Base-by-base conservation (phyloP, 2,113 vertebrate species). In the Hypocryptadius cinnamomeus region DNA sequence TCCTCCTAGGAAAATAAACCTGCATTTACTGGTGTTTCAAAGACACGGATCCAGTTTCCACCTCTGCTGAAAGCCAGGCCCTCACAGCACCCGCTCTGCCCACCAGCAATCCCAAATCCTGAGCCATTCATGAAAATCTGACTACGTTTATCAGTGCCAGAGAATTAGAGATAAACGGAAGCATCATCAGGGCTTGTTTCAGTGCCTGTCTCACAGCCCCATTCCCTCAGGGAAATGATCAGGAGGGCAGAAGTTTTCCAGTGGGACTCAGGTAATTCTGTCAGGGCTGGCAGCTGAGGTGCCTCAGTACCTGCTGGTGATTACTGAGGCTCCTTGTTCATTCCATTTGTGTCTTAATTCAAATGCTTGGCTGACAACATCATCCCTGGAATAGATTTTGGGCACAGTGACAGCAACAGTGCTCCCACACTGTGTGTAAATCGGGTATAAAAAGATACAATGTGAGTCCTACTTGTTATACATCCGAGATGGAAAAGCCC, bases 111-210 rank as follows among this genome's bases (percentile, higher is more conserved):
- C 50, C n/a, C 53, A 65, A 13, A 35, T 15, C 40, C 8, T 33
- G 14, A 22, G 54, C 37, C 31, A 8, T 15, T 48, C 19, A 24
- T 53, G 83, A 33, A 86, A 87, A 51, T 2, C 3, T 15, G 5
- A 0, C 3, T 18, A 1, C 14, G 6, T 69, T 69, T 72, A 13
- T 35, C 0, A 0, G 9, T 59, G 64, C 64, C 54, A 35, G 44
- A 57, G 37, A 47, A 8, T 16, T 7, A 3, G 30, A 44, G 59
- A n/a, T 5, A 24, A 73, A 6, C 72, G 9, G 63, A 19, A 44
- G 33, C 31, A 28, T 2, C 31, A 28, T 2, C 37, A 23, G 77
- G 35, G 33, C 2, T 5, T 18, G 22, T 37, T 53, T 6, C 25
- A 7, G 28, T 39, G 20, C 22, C 54, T 35, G 31, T n/a, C 40